Conservation (phyloP, 2,888 invertebrate species). For the Hololepta plana region DNA sequence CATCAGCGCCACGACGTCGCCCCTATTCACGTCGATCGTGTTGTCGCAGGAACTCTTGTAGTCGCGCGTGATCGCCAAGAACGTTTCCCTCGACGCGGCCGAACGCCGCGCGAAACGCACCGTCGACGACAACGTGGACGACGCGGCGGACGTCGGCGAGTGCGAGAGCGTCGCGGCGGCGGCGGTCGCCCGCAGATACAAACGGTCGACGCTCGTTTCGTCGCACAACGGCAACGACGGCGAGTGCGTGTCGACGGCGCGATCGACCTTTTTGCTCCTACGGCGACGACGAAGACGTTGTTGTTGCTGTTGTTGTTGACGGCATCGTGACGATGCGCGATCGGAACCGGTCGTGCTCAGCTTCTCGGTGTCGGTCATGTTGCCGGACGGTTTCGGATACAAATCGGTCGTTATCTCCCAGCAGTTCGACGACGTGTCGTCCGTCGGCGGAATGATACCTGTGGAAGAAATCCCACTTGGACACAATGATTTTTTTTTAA, state of each 20-base stretch:
- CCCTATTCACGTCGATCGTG: constrained; percentile 40
- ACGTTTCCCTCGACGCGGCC: constrained; percentile 11
- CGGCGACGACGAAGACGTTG: constrained; percentile 43
- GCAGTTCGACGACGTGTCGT: constrained; percentile 42
- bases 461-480: constrained; percentile 8
- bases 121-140: too few relatives aligned
- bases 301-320: constrained; percentile 28
- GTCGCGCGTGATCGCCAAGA: constrained; percentile 35
- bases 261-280: constrained; percentile 17
- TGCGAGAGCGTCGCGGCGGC: constrained; percentile 31
- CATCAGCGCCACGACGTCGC: constrained; percentile 57
- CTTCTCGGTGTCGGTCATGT: constrained; percentile 66
- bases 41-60: constrained; percentile 38
- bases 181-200: constrained; percentile 45
- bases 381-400: constrained; percentile 64
- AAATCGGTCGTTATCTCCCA: constrained; percentile 72
- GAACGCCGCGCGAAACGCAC: too few relatives aligned
- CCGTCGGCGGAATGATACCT: constrained; percentile 28
- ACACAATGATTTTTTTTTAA: too few relatives aligned
- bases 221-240: too few relatives aligned
- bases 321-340: not conserved
- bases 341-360: constrained; percentile 22
- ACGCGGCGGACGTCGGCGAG: too few relatives aligned
- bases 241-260: constrained; percentile 2
- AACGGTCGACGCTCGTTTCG: constrained; percentile 52